Evolutionary conservation across 2,797 vertebrate species (phyloP), one percentile per base, ranked within the genome.

Genomic region (Syndactyla subalaris): DNA sequence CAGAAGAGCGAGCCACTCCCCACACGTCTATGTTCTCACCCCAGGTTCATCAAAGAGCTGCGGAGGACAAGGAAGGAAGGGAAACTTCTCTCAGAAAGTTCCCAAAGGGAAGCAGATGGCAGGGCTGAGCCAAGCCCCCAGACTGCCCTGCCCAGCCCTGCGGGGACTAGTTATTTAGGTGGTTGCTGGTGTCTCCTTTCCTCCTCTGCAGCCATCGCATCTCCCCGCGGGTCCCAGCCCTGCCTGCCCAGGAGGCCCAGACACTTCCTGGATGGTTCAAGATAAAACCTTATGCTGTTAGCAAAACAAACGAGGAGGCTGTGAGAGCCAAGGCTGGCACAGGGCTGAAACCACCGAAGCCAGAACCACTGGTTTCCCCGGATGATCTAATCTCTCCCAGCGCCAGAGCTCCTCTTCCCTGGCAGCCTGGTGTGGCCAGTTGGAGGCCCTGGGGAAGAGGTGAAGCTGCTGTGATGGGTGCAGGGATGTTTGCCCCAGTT

Each of bases 241-340:
- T 95, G 92, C 95, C 54, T 96, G 95, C 92, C 94, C 84, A 92
- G 93, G 86, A 94, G 96, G 93, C 93, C 94, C 95, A 95, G 96
- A 96, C 95, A 51, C 94, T 96, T 97, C 96, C 96, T 88, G 90
- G 80, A 92, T 21, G 63, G 92, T 85, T 96, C 93, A 75, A 92
- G 93, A 97, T 96, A 97, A 97, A 96, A 94, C 95, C 90, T 96
- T 90, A 65, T 83, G 92, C 85, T 97, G 90, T 97, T 97, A 97
- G 95, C 94, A 96, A 97, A 97, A 96, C 94, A 97, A 97, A 97
- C 74, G 57, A 95, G 90, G 77, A 93, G 90, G 67, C 74, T 96
- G 85, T 58, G 83, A 93, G 95, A 96, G 93, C 93, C 95, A 96
- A 92, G 74, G 89, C 74, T 96, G 96, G 96, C 96, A 95, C 77